Percentiles rank a stretch among this genome's conserved stretches.
phyloP scores from a whole-genome alignment of 2,797 vertebrate genomes.

The Geotrypetes seraphini region DNA sequence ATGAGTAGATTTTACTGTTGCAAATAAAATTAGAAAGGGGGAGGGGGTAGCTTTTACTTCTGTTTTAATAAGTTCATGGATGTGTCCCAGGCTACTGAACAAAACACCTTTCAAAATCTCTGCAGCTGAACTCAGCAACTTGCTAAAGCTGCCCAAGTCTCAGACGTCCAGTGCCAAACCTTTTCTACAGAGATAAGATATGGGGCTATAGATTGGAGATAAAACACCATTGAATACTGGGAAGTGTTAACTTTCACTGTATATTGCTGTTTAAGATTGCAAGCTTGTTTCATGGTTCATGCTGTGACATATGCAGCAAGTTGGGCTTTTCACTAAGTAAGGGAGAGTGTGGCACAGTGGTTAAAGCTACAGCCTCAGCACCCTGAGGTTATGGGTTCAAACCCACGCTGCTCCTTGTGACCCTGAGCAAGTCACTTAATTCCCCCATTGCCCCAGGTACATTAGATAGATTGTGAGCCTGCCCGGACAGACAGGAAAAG shows the following conservation, averaged over 20 bases:
- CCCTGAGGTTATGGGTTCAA: too few relatives aligned
- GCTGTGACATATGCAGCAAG: constrained; percentile 24
- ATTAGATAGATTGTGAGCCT: too few relatives aligned
- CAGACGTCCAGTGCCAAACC: constrained; percentile 27
- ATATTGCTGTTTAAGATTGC: constrained; percentile 2
- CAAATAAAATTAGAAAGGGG: constrained; percentile 33
- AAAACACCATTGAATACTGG: constrained; percentile 24
- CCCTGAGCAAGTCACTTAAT: too few relatives aligned
- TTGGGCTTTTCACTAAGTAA: constrained; percentile 20
- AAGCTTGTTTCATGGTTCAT: constrained; percentile 18
- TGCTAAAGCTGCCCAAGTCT: constrained; percentile 33
- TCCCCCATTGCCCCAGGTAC: too few relatives aligned
- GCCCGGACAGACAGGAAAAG: too few relatives aligned
- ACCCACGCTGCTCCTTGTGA: too few relatives aligned
- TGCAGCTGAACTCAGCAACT: constrained; percentile 43
- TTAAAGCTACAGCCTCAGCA: too few relatives aligned
- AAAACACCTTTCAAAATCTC: constrained; percentile 58
- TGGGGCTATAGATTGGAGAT: constrained; percentile 27
- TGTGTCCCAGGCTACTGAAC: constrained; percentile 45
- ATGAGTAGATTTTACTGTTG: constrained; percentile 79
- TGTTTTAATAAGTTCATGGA: constrained; percentile 55
- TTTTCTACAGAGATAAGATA: constrained; percentile 25
- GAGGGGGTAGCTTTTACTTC: constrained; percentile 43
- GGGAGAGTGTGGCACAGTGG: too few relatives aligned
- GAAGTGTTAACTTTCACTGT: constrained; percentile 35